A percentile compares a stretch with the other conserved stretches of the same genome.
Conservation (phyloP, 2,888 invertebrate species). For the Xylota segnis region DNA sequence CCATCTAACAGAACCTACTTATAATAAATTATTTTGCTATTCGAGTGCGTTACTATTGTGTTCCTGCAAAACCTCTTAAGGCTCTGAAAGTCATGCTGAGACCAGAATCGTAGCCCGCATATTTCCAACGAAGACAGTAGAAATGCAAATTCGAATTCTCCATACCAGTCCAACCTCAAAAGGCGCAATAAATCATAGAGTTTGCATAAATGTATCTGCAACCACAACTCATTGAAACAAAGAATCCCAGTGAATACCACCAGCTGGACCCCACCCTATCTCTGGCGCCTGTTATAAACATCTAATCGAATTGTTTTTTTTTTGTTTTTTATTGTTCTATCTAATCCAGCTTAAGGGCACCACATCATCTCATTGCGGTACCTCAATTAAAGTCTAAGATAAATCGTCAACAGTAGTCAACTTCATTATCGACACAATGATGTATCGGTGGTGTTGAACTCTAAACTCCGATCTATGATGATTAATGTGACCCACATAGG, state of each 20-base stretch:
- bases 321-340: background rate
- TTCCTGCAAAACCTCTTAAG: background rate
- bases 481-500: constrained; percentile 27
- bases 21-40: too few species aligned
- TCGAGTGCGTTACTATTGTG: too few species aligned
- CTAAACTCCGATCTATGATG: constrained; percentile 16
- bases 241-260: background rate
- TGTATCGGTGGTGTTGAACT: background rate
- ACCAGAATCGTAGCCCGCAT: too few species aligned
- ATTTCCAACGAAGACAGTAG: background rate
- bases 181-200: constrained; percentile 12
- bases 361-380: constrained; percentile 14
- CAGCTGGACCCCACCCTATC: background rate
- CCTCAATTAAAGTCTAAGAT: constrained; percentile 23
- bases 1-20: too few species aligned
- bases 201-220: background rate
- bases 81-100: background rate
- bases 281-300: constrained; percentile 1
- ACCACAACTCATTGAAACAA: background rate
- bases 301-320: background rate
- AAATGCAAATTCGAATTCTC: constrained; percentile 6
- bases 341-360: constrained; percentile 7
- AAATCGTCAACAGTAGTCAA: constrained; percentile 40
- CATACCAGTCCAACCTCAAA: constrained; percentile 5
- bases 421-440: constrained; percentile 19